Evolutionary conservation across 2,113 vertebrate species (phyloP), one percentile per base, ranked within the genome.

Genomic region (Neolamprologus cancellatus): DNA sequence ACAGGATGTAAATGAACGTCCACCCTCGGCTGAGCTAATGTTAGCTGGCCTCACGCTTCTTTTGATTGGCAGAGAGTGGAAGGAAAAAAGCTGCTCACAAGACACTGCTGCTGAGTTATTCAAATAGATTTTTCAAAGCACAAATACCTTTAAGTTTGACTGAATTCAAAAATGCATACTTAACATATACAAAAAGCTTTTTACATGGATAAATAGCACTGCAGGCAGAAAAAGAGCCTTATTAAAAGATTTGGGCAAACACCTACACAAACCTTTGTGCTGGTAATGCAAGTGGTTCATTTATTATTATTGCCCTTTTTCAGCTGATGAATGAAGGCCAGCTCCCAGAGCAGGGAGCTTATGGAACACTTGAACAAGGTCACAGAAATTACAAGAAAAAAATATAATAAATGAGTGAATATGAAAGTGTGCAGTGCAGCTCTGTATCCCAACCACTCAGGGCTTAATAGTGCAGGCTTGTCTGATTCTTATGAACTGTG

Each of bases 291-390:
- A 17, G 25, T 30, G 13, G 7, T 30, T 57, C 14, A 59, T 59
- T 59, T 9, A 32, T 61, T 61, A 32, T 32, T 10, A 61, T 61
- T 61, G 57, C 0, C 57, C 57, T 61, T 61, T 10, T 61, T 32
- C 3, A 32, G 28, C 28, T 32, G 55, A 18, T 32, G 55, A 32
- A 17, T 59, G 4, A 17, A 57, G 4, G 25, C 1, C 14, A 59
- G 55, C 4, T 59, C 14, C 54, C 55, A 30, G 28, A 59, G 25
- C 28, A 18, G 25, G 25, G 12, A 55, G 54, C 12, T 1, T 25
- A 25, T 0, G 0, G 54, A 5, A 57, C 25, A 57, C 23, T 57
- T 15, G 13, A 57, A 1, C 13, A 30, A 0, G 12, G 13, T 57
- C 54, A 57, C 25, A 59, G 55, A 59, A 59, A 30, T 30, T 30